These are phyloP conservation scores for Lagopus muta DNA, from an alignment of 2,113 vertebrate species.

Conservation along the genomic window DNA sequence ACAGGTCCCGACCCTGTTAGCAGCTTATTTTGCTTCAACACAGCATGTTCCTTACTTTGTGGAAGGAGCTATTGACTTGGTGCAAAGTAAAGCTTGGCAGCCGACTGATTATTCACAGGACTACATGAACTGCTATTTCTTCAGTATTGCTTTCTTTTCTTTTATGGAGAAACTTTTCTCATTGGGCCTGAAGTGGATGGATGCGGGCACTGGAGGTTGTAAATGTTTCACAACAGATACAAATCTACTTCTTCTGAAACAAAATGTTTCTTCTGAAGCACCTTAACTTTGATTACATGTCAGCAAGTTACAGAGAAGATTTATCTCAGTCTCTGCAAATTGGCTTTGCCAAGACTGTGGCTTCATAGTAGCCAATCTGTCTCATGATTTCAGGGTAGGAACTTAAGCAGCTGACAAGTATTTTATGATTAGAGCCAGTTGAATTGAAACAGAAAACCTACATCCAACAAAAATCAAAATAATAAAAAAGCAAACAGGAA, in stretches of 20 bases:
- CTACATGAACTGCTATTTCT: background rate
- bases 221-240: background rate
- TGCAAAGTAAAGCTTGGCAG: background rate
- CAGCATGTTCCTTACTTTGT: background rate
- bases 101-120: background rate
- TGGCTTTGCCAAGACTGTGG: background rate
- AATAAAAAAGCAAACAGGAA: conserved; percentile 25
- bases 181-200: background rate
- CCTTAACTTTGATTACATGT: background rate
- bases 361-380: background rate
- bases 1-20: background rate
- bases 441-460: background rate
- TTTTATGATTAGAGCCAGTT: background rate
- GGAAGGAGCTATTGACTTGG: background rate
- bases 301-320: background rate
- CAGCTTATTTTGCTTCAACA: background rate
- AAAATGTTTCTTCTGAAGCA: background rate
- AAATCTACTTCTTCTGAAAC: background rate
- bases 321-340: background rate
- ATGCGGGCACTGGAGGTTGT: background rate
- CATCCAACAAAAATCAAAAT: conserved; percentile 38
- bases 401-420: background rate
- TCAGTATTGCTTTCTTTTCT: background rate
- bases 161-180: background rate
- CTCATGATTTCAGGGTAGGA: background rate